phyloP scores from a whole-genome alignment of 2,888 invertebrate genomes.

The Xylota segnis region DNA sequence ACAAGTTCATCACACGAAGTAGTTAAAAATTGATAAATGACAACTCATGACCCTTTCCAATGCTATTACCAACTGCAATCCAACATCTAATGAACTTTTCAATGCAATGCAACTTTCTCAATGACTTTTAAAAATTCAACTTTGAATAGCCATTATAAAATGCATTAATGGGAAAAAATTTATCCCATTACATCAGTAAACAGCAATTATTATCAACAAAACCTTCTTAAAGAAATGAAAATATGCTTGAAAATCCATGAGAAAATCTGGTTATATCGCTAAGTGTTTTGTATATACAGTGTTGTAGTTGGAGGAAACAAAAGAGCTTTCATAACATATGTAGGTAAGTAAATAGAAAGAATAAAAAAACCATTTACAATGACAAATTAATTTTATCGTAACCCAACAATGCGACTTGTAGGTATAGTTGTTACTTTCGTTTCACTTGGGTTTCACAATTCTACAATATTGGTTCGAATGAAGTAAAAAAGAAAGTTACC shows the following conservation, averaged over 20 bases:
- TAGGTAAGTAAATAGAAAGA: conserved; percentile 3
- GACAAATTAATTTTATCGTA: conserved; percentile 35
- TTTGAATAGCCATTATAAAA: conserved; percentile 29
- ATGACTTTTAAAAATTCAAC: conserved; percentile 35
- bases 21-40: background rate
- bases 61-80: background rate
- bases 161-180: conserved; percentile 23
- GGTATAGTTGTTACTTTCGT: conserved; percentile 30
- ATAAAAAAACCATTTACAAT: conserved; percentile 15
- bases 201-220: conserved; percentile 9
- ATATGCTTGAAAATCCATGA: conserved; percentile 16
- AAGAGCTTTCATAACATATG: conserved; percentile 10
- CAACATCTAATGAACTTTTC: conserved; percentile 6
- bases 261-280: conserved; percentile 7
- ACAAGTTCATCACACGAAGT: background rate
- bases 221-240: conserved; percentile 17
- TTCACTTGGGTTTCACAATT: conserved; percentile 37
- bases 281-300: background rate
- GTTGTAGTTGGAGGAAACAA: conserved; percentile 6
- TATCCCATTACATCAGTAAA: conserved; percentile 10
- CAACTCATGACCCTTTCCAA: conserved; percentile 25
- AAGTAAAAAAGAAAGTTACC: conserved; percentile 48
- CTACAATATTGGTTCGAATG: conserved; percentile 15
- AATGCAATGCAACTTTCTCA: conserved; percentile 48
- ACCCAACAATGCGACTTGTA: conserved; percentile 20